Evolutionary conservation across 2,888 invertebrate species (phyloP), one percentile per base, ranked within the genome.

Genomic region (Tillus elongatus): DNA sequence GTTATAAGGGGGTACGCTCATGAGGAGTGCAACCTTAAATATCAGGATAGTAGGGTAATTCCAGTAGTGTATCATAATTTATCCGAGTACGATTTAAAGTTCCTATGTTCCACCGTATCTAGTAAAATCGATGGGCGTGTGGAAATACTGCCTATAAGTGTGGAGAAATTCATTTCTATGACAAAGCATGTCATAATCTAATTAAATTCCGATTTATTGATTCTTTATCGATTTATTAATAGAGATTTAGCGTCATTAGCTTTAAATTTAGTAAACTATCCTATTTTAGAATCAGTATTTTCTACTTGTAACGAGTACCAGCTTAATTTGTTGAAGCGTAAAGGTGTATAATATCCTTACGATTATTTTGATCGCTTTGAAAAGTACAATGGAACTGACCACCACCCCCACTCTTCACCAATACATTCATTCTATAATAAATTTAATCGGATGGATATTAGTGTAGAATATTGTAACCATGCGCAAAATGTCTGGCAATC

Each of bases 181-280:
- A 33, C 33, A 8, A 33, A 33, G 11, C 33, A 33, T 26, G 13
- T 33, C 13, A 14, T 13, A 35, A 4, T n/a, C 4, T 6, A 6
- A 31, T 30, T 13, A 4, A 30, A 32, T 32, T 32, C 30, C 4
- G 30, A 32, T 35, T 35, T 12, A 35, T 35, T n/a, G 35, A 35
- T 14, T 35, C 35, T 6, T 35, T 32, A n/a, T 30, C 30, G 35
- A 4, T 35, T 35, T 31, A 35, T 35, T 31, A 27, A 4, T 26
- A 11, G 11, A 4, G 4, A 4, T 4, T 11, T 33, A 9, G 34
- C 4, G 4, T 30, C 6, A 10, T 11, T 33, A 11, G 34, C 26
- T 8, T 8, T 6, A 6, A 19, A 19, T n/a, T n/a, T n/a, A n/a
- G n/a, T n/a, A n/a, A n/a, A n/a, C n/a, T n/a, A n/a, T n/a, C n/a